Percentiles rank a stretch among this genome's conserved stretches.
Conservation (phyloP, 2,113 vertebrate species). For the Cyprinodon tularosa region DNA sequence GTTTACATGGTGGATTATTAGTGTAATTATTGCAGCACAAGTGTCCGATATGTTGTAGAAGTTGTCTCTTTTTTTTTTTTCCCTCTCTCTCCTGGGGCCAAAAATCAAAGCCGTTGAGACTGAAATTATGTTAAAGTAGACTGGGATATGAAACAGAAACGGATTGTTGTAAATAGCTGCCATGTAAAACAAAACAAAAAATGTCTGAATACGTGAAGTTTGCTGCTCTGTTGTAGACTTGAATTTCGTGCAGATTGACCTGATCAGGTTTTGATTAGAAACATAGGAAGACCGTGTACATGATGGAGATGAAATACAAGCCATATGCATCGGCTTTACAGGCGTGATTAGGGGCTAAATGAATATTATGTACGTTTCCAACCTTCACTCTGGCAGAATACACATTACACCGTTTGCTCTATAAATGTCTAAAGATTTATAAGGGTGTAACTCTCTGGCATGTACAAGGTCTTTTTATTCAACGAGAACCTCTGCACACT, state of each 20-base stretch:
- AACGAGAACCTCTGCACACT: slow-evolving; percentile 32
- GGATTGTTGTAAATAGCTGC: slow-evolving; percentile 57
- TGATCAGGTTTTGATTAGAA: slow-evolving; percentile 9
- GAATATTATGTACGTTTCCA: neutral
- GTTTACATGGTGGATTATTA: slow-evolving; percentile 79
- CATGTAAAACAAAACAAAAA: slow-evolving; percentile 37
- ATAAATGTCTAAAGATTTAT: slow-evolving; percentile 12
- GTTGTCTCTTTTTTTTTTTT: slow-evolving; percentile 38
- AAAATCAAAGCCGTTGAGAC: slow-evolving; percentile 44
- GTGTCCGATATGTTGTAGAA: slow-evolving; percentile 62
- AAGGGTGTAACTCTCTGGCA: slow-evolving; percentile 22
- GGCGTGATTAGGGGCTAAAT: slow-evolving; percentile 1
- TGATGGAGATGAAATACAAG: slow-evolving; percentile 30
- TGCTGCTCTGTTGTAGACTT: slow-evolving; percentile 71
- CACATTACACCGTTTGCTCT: neutral
- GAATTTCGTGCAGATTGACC: slow-evolving; percentile 53
- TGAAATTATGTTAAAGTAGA: slow-evolving; percentile 32
- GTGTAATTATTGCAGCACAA: slow-evolving; percentile 72
- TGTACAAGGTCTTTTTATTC: slow-evolving; percentile 37
- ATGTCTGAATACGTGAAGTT: slow-evolving; percentile 53
- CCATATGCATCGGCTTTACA: slow-evolving; percentile 3
- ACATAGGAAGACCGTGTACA: slow-evolving; percentile 29
- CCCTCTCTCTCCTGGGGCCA: slow-evolving; percentile 52
- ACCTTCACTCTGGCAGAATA: neutral
- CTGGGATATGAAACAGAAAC: slow-evolving; percentile 4